Percentiles rank a stretch among this genome's conserved stretches.
phyloP scores from a whole-genome alignment of 2,797 vertebrate species.

The Poecile montanus region DNA sequence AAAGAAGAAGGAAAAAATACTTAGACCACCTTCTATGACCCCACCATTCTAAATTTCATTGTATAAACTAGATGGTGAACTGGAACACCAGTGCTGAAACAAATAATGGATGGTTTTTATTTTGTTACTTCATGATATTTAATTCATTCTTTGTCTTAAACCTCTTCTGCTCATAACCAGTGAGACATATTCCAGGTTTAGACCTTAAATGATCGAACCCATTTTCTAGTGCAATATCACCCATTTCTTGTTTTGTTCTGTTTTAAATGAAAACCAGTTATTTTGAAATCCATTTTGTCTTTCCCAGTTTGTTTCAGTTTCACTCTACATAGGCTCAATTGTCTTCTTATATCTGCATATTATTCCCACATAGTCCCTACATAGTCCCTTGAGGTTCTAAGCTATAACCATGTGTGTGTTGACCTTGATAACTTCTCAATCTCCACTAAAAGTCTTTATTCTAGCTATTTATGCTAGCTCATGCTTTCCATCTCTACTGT shows the following conservation, averaged over 20 bases:
- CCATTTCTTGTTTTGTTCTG: background rate
- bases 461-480: background rate
- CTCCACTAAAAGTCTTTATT: background rate
- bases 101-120: background rate
- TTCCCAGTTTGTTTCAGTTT: background rate
- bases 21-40: background rate
- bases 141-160: background rate
- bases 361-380: background rate
- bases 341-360: background rate
- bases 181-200: background rate
- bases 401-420: background rate
- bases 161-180: background rate
- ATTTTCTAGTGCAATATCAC: background rate
- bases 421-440: background rate
- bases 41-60: background rate
- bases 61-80: background rate
- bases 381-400: background rate
- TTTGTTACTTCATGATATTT: background rate
- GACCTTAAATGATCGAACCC: background rate
- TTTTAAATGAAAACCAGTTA: background rate
- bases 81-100: background rate
- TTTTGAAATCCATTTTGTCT: background rate
- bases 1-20: background rate
- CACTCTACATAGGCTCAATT: background rate
- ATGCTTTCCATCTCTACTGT: background rate